A percentile compares a stretch with the other conserved stretches of the same genome.
phyloP scores from a whole-genome alignment of 2,113 vertebrate species.

The Nematolebias whitei region DNA sequence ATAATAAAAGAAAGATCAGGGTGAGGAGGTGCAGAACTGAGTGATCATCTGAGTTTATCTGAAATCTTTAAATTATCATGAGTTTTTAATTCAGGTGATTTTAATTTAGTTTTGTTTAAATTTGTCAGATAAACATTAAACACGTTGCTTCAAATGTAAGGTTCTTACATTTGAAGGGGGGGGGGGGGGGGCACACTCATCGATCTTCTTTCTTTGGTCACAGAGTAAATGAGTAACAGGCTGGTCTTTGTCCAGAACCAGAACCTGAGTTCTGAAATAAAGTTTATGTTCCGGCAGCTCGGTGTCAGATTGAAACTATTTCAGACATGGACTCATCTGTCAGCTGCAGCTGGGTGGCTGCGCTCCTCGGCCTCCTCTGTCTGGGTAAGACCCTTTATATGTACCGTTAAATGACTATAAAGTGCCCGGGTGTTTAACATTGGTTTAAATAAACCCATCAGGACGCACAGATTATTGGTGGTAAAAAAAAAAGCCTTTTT shows the following conservation, averaged over 20 bases:
- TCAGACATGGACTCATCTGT: constrained; percentile 56
- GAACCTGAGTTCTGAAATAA: constrained; percentile 37
- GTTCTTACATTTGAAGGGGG: no score
- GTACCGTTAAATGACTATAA: not conserved
- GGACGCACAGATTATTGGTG: no score
- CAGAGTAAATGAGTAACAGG: constrained; percentile 73
- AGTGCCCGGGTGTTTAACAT: not conserved
- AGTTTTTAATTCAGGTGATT: not conserved
- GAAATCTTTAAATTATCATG: no score
- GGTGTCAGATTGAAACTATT: constrained; percentile 12
- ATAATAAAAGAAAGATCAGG: not conserved
- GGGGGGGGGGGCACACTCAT: constrained; percentile 37
- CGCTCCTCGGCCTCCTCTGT: constrained; percentile 41
- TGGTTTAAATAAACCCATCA: no score
- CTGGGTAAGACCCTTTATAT: constrained; percentile 50
- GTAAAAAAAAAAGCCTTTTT: no score
- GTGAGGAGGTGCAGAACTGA: no score
- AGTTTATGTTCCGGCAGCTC: not conserved
- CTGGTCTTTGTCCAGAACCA: constrained; percentile 8
- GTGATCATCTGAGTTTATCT: no score
- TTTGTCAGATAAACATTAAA: not conserved
- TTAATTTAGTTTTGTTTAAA: not conserved
- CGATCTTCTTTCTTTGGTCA: constrained; percentile 61
- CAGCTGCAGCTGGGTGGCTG: constrained; percentile 27
- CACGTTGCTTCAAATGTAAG: not conserved